These are phyloP conservation scores for Aviceda subcristata DNA, from an alignment of 2,113 vertebrate genomes.

Conservation along the genomic window DNA sequence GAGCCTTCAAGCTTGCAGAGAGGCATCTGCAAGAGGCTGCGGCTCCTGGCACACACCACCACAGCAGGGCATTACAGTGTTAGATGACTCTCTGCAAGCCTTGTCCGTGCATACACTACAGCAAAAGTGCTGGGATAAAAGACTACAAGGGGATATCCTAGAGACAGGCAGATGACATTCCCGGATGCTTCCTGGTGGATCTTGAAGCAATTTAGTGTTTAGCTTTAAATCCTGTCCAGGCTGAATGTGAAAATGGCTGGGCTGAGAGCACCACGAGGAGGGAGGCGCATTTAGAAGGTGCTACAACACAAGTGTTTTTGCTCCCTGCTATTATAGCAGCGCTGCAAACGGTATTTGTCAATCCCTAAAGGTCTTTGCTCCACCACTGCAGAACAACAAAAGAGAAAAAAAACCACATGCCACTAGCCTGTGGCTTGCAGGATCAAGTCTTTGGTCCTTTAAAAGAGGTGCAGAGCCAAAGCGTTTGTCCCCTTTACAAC, in stretches of 20 bases:
- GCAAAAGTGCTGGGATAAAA: neutral
- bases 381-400: neutral
- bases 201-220: neutral
- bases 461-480: neutral
- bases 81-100: neutral
- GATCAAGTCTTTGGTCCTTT: neutral
- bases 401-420: neutral
- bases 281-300: rapidly evolving
- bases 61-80: too few relatives aligned
- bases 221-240: neutral
- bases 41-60: neutral
- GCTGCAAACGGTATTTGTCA: neutral
- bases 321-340: neutral
- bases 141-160: neutral
- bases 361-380: neutral
- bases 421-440: neutral
- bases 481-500: neutral
- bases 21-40: neutral
- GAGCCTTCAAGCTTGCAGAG: neutral
- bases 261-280: neutral
- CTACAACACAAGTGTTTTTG: neutral
- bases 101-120: rapidly evolving
- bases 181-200: rapidly evolving
- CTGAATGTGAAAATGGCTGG: neutral
- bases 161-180: too few relatives aligned